These are phyloP conservation scores for Drosophila mayaguana DNA, from an alignment of 2,888 invertebrate genomes.

Conservation along the genomic window DNA sequence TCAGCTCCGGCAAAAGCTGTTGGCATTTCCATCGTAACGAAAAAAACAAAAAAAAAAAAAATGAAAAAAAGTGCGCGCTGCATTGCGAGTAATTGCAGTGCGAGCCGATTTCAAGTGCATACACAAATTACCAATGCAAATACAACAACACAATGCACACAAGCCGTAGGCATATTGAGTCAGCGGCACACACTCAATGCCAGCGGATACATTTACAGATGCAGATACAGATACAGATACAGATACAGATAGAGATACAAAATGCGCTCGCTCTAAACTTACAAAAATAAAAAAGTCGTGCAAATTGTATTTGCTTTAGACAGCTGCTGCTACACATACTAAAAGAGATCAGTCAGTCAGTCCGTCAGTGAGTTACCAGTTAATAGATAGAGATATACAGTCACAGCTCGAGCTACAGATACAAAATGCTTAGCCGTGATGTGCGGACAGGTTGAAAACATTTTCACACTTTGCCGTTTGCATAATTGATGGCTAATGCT, in stretches of 20 bases:
- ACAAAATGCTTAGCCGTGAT: slow-evolving; percentile 64
- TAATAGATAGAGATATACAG: slow-evolving; percentile 41
- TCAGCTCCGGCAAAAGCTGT: slow-evolving; percentile 45
- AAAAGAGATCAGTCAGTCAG: slow-evolving; percentile 54
- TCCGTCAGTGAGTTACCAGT: slow-evolving; percentile 25
- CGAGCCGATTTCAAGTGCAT: slow-evolving; percentile 75
- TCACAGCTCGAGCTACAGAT: slow-evolving; percentile 33
- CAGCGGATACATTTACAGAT: slow-evolving; percentile 65
- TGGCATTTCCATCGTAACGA: slow-evolving; percentile 18
- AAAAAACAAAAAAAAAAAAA: background rate
- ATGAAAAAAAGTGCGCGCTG: slow-evolving; percentile 27
- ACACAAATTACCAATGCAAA: slow-evolving; percentile 81
- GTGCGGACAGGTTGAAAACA: slow-evolving; percentile 65
- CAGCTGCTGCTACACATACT: slow-evolving; percentile 54
- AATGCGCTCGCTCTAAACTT: background rate
- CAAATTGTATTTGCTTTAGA: slow-evolving; percentile 75
- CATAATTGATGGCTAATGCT: slow-evolving; percentile 66
- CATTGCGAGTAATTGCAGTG: slow-evolving; percentile 60
- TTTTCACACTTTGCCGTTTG: slow-evolving; percentile 75
- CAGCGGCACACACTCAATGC: slow-evolving; percentile 69
- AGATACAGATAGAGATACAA: slow-evolving; percentile 33
- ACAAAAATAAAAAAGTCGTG: slow-evolving; percentile 70
- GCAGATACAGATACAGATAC: slow-evolving; percentile 39
- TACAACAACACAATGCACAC: slow-evolving; percentile 49
- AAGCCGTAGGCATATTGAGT: slow-evolving; percentile 74